Evolutionary conservation across 2,888 invertebrate species (phyloP).

Genomic region (Pteria penguin): DNA sequence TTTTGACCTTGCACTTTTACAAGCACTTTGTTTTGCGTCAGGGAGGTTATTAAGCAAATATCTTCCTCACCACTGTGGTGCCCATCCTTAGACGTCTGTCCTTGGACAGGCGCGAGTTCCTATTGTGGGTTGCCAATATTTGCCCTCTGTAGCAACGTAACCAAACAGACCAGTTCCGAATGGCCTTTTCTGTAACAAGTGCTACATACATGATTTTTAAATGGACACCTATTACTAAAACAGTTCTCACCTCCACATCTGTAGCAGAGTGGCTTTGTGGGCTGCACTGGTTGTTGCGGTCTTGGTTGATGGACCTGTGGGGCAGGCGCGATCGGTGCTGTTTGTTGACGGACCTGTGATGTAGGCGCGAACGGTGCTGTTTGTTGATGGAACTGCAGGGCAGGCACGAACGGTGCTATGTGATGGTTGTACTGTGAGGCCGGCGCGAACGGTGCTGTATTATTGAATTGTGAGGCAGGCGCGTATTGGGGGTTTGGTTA

Average conservation of each 20-base stretch:
- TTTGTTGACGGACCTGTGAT: no score
- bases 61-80: slow-evolving; percentile 6
- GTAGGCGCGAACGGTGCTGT: no score
- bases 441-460: no score
- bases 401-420: no score
- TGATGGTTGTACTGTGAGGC: no score
- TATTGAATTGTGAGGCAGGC: no score
- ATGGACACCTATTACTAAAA: background rate
- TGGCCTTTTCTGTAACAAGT: background rate
- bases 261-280: no score
- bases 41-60: background rate
- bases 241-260: slow-evolving; percentile 10
- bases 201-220: background rate
- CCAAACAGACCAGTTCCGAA: background rate
- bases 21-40: slow-evolving; percentile 4
- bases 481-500: no score
- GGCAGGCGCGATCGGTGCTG: no score
- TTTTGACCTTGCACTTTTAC: background rate
- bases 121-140: background rate
- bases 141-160: background rate
- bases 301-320: no score
- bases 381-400: no score
- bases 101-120: slow-evolving; percentile 33
- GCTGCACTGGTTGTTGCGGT: no score
- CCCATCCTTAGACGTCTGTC: slow-evolving; percentile 28